Conservation (phyloP, 2,888 invertebrate species). For the Syrista parreyssii region DNA sequence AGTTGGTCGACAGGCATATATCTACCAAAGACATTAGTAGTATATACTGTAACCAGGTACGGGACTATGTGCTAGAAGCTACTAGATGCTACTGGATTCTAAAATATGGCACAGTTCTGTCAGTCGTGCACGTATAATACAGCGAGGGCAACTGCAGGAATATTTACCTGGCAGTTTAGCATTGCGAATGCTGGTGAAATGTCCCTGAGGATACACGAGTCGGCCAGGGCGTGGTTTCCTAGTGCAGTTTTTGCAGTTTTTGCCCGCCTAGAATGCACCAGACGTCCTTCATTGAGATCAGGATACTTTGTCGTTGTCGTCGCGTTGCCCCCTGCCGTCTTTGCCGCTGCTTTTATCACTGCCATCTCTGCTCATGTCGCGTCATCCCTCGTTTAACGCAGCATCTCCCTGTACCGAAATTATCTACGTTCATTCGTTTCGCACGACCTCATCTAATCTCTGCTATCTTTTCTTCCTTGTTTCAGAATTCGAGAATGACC, state of each 20-base stretch:
- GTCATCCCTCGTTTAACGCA: too few relatives aligned
- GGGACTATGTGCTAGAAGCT: too few relatives aligned
- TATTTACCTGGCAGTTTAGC: not conserved
- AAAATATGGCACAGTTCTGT: too few relatives aligned
- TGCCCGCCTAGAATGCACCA: conserved; percentile 60
- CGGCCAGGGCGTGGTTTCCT: conserved; percentile 63
- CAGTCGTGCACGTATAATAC: not conserved
- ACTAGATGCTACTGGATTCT: too few relatives aligned
- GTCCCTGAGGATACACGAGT: conserved; percentile 56
- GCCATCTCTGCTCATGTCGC: too few relatives aligned
- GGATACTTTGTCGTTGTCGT: conserved; percentile 42
- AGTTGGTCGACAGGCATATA: not conserved
- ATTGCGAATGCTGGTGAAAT: conserved; percentile 37
- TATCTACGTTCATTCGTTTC: too few relatives aligned
- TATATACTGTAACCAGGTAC: too few relatives aligned
- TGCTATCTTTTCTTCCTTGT: conserved; percentile 28
- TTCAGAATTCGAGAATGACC: conserved; percentile 35
- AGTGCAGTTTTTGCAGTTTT: conserved; percentile 62
- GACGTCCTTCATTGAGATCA: conserved; percentile 62
- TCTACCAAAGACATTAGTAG: too few relatives aligned
- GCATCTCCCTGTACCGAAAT: too few relatives aligned
- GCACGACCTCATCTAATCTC: conserved; percentile 4
- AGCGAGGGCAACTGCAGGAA: conserved; percentile 1
- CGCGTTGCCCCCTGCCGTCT: not conserved
- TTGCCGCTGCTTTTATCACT: not conserved